Evolutionary conservation across 92 coral and sea anemone species (phyloP).

Genomic region (Palythoa caribaeorum): DNA sequence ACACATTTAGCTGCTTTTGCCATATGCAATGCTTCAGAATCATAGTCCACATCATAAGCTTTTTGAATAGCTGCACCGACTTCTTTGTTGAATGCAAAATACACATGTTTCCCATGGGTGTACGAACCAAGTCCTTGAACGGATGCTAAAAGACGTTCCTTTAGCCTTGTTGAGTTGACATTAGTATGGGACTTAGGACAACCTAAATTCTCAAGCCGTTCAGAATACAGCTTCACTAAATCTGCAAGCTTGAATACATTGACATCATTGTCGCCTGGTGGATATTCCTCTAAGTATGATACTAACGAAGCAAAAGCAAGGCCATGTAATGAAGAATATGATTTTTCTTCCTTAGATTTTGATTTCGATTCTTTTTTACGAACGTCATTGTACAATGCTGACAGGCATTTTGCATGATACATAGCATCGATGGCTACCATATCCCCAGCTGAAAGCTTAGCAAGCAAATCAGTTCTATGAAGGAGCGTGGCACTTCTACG

Average conservation of each 20-base stretch:
- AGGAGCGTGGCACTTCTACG: conserved; percentile 47
- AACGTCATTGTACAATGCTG: conserved; percentile 59
- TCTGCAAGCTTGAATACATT: conserved; percentile 56
- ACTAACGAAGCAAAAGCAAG: conserved; percentile 65
- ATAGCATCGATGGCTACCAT: conserved; percentile 64
- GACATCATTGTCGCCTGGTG: conserved; percentile 11
- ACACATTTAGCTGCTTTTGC: conserved; percentile 59
- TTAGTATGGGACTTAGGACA: conserved; percentile 9
- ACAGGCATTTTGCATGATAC: conserved; percentile 68
- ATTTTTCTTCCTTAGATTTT: conserved; percentile 12
- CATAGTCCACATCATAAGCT: conserved; percentile 48
- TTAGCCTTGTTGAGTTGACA: conserved; percentile 63
- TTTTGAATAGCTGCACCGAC: conserved; percentile 53
- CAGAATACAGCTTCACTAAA: conserved; percentile 54
- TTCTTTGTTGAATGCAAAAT: conserved; percentile 20
- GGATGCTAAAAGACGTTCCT: conserved; percentile 55
- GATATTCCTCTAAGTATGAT: conserved; percentile 56
- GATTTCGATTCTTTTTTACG: conserved; percentile 18
- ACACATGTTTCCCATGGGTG: conserved; percentile 52
- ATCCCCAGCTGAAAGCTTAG: conserved; percentile 66
- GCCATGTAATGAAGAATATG: conserved; percentile 43
- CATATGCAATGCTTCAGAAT: conserved; percentile 61
- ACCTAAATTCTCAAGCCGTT: conserved; percentile 49
- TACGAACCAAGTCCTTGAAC: conserved; percentile 45
- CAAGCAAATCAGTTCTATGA: conserved; percentile 48